Evolutionary conservation across 2,797 vertebrate genomes (phyloP), one percentile per base, ranked within the genome.

Genomic region (Chiroxiphia lanceolata): DNA sequence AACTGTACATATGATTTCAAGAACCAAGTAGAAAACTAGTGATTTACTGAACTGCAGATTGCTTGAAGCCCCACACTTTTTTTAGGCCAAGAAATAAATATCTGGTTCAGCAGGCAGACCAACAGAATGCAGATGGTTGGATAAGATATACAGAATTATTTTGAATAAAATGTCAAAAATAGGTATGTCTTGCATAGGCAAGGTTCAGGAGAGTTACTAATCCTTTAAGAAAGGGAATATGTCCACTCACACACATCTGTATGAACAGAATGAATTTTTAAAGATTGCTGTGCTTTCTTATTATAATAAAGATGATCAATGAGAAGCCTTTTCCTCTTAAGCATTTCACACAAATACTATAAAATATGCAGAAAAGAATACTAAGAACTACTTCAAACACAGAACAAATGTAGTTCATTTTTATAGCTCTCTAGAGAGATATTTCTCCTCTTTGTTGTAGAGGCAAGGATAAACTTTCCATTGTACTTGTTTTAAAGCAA

Each of bases 31-130:
- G 42, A 83, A 88, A 44, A 13, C 48, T 50, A 68, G 19, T 36
- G 53, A 87, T 91, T 95, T 91, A 87, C 93, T 93, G 57, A 83
- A 65, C 70, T 80, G 67, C 83, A 82, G 85, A 94, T 74, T 90
- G 91, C 68, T 93, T 0, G 0, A 96, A 60, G 74, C 44, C 70
- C 69, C 87, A 54, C 87, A 82, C 47, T 50, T 68, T 69, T 78
- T 76, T 93, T 23, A 79, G 53, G 89, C 89, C 92, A 93, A 93
- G 42, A 91, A 90, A 36, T 64, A 93, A 94, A n/a, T 91, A 79
- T 36, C 80, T 94, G 67, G 74, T 95, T 97, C 83, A 77, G 54
- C 75, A 91, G 76, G 87, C 81, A 85, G 64, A 84, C 38, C 64
- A 69, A 81, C 34, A 77, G 71, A 84, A 83, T 47, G 90, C 44